Base-by-base conservation (phyloP, 92 coral and sea anemone species). In the Porites divaricata region DNA sequence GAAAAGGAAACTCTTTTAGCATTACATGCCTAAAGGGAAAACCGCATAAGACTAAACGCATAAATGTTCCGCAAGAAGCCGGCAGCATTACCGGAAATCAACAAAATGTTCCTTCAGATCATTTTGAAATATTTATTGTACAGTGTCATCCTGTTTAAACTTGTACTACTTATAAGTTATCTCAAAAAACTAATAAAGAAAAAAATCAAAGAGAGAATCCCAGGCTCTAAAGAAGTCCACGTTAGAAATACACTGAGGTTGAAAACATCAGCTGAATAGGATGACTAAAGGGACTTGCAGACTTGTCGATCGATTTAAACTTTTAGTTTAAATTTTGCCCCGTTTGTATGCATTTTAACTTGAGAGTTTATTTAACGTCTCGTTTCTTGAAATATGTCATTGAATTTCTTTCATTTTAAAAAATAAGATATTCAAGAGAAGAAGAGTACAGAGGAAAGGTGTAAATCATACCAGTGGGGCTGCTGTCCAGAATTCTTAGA, bases 401-500 rank as follows among this genome's bases (percentile, higher is more conserved):
- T 26, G 11, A 50, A 49, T 8, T 61, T 19, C 22, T 28, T 22
- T 24, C 57, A 22, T 21, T 22, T 24, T 9, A n/a, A 9, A 24
- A 66, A n/a, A 2, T 9, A 19, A 2, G 2, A 28, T 20, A 63
- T 13, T 1, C n/a, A 28, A 4, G 19, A 54, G 15, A 10, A 50
- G 54, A 57, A 56, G 53, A 48, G 13, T 16, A 21, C 20, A 59
- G 17, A 1, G 72, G 77, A 10, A 25, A 63, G 13, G 25, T 51
- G 13, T 20, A 66, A 50, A 69, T 75, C 92, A 87, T 74, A 96
- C 99, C 99, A 74, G 99, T 95, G 20, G 99, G 95, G 16, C 98
- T 95, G 67, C 96, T 92, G 74, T 96, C 99, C 50, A 92, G 88
- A 64, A 96, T 93, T 66, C 99, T 83, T 52, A 96, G 77, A 76